These are phyloP conservation scores for Scomberomorus guttatus DNA, from an alignment of 2,797 vertebrate species.

Conservation along the genomic window DNA sequence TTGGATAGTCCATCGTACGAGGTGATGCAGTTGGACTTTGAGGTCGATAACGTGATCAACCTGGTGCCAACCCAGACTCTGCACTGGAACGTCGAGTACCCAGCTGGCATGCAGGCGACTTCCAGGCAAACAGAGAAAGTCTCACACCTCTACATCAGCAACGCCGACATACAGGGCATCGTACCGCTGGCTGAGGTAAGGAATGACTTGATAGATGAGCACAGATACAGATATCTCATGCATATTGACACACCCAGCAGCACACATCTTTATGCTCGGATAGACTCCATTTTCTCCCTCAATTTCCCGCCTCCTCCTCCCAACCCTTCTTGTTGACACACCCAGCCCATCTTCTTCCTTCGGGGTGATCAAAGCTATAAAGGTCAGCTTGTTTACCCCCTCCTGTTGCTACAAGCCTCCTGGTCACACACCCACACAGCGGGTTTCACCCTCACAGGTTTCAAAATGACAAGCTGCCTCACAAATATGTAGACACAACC, in stretches of 20 bases:
- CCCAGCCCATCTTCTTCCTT: constrained; percentile 24
- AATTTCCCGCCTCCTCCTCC: constrained; percentile 24
- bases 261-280: constrained; percentile 29
- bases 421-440: constrained; percentile 58
- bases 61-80: constrained; percentile 91
- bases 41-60: constrained; percentile 91
- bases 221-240: constrained; percentile 24
- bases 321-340: constrained; percentile 27
- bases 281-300: constrained; percentile 28
- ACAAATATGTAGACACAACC: constrained; percentile 13
- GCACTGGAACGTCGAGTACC: constrained; percentile 94
- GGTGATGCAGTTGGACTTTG: constrained; percentile 95
- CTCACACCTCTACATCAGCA: constrained; percentile 93
- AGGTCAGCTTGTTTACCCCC: constrained; percentile 74
- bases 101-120: constrained; percentile 69
- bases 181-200: constrained; percentile 93
- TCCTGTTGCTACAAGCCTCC: constrained; percentile 59
- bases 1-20: constrained; percentile 89
- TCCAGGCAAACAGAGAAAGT: constrained; percentile 86
- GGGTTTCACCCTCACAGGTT: constrained; percentile 38
- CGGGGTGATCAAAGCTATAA: constrained; percentile 69
- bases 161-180: constrained; percentile 90
- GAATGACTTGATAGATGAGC: constrained; percentile 1
- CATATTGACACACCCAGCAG: constrained; percentile 28
- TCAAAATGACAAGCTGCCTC: constrained; percentile 52